Evolutionary conservation across 2,113 vertebrate species (phyloP).

Genomic region (Natator depressus): DNA sequence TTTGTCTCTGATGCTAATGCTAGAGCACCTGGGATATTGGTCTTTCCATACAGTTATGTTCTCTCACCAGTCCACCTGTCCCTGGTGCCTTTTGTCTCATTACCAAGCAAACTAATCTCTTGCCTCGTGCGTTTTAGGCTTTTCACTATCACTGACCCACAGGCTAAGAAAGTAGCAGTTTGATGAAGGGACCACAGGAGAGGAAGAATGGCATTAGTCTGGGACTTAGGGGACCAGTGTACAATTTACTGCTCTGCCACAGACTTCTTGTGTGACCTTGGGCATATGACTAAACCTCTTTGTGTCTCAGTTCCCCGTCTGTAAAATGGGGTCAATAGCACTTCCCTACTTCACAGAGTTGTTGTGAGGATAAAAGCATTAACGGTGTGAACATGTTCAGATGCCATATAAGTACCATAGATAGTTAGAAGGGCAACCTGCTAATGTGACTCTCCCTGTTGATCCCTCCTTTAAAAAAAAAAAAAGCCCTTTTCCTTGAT

Average conservation of each 20-base stretch:
- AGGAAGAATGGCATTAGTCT: not conserved
- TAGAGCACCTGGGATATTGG: not conserved
- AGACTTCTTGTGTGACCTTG: not conserved
- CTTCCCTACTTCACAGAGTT: not conserved
- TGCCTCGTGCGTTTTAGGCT: accelerated
- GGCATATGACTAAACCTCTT: not conserved
- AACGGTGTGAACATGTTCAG: not conserved
- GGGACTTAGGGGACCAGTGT: not conserved
- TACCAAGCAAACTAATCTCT: not conserved
- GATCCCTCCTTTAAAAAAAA: not conserved
- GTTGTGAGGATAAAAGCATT: not conserved
- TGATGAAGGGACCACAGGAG: not conserved
- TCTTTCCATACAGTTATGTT: not conserved
- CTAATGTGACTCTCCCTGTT: not conserved
- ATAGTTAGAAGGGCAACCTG: not conserved
- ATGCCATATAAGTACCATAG: not conserved
- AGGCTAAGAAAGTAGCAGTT: not conserved
- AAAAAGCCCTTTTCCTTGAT: constrained; percentile 28
- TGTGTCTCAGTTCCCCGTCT: not conserved
- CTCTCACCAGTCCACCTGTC: accelerated
- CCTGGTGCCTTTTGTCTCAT: not conserved
- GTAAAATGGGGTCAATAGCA: accelerated
- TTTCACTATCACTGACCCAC: not conserved
- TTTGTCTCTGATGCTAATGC: accelerated
- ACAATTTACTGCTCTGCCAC: not conserved